Base-by-base conservation (phyloP, 2,888 invertebrate species). In the Lepidocyrtinus sp. region DNA sequence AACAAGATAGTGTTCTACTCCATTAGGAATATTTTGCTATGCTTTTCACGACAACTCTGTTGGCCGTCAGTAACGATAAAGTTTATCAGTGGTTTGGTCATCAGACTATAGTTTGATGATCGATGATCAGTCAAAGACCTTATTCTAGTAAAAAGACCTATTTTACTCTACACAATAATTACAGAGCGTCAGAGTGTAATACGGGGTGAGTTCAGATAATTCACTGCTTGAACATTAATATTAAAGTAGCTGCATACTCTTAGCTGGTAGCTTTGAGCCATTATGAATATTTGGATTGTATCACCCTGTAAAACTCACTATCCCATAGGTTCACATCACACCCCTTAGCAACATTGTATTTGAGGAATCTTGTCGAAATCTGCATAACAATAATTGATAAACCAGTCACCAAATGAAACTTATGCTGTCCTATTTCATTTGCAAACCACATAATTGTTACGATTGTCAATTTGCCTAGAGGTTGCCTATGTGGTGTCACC, bases 341-440 rank as follows among this genome's bases (percentile, higher is more conserved):
- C 9, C 26, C 36, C 1, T 5, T 2, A 64, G 19, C 17, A 64
- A 2, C n/a, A n/a, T n/a, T n/a, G n/a, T n/a, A n/a, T n/a, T n/a
- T n/a, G n/a, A n/a, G 26, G 36, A 67, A 68, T 68, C 12, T 25
- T 45, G n/a, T n/a, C 1, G 45, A 62, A 50, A 71, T 71, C 71
- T 71, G 55, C 71, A 71, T 71, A 71, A 71, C 71, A 71, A 71
- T 71, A 61, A 71, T 71, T 61, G 71, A 71, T 71, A 71, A 71
- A n/a, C n/a, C 27, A 3, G 22, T 69, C 19, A 69, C 59, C 69
- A 50, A 68, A 68, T n/a, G 5, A 15, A 63, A 19, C 21, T 21
- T 65, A 21, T 2, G 62, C 62, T 15, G 5, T 62, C 7, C n/a
- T 64, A 15, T 22, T 15, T 46, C 27, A 45, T 9, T 45, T 36